Evolutionary conservation across 1,140 invertebrate species (phyloP).

Genomic region (Drosophila fuyamai): DNA sequence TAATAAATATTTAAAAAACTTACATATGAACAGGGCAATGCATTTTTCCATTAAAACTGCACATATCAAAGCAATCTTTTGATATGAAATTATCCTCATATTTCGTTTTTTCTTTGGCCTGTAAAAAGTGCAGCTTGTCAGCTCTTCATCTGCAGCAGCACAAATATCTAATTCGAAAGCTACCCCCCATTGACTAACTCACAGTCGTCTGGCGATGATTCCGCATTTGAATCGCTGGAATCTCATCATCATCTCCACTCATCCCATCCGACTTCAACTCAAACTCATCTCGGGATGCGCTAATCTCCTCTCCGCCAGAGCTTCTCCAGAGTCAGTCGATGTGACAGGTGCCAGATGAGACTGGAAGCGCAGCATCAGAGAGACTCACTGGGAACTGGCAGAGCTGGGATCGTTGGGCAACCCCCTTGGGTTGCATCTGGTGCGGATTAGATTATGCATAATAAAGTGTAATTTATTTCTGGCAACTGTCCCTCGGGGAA

Average conservation of each 20-base stretch:
- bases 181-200: conserved; percentile 15
- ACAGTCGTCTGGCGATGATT: neutral
- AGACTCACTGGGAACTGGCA: neutral
- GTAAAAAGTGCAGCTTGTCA: conserved; percentile 11
- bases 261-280: conserved; percentile 13
- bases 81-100: too few relatives aligned
- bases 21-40: too few relatives aligned
- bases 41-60: too few relatives aligned
- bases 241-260: conserved; percentile 21
- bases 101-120: neutral
- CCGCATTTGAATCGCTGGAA: conserved; percentile 3
- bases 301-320: conserved; percentile 21
- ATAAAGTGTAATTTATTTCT: conserved; percentile 83
- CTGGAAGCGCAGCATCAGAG: conserved; percentile 2
- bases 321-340: conserved; percentile 20
- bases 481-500: conserved; percentile 52
- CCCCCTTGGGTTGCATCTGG: conserved; percentile 59
- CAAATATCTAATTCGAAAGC: conserved; percentile 16
- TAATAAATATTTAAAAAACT: neutral
- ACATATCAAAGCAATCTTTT: too few relatives aligned
- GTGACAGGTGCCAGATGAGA: conserved; percentile 49
- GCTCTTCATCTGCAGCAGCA: neutral
- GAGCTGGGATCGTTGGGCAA: conserved; percentile 4
- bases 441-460: conserved; percentile 82
- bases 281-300: conserved; percentile 12